Base-by-base conservation (phyloP, 2,888 invertebrate species). In the Diarsia brunnea region DNA sequence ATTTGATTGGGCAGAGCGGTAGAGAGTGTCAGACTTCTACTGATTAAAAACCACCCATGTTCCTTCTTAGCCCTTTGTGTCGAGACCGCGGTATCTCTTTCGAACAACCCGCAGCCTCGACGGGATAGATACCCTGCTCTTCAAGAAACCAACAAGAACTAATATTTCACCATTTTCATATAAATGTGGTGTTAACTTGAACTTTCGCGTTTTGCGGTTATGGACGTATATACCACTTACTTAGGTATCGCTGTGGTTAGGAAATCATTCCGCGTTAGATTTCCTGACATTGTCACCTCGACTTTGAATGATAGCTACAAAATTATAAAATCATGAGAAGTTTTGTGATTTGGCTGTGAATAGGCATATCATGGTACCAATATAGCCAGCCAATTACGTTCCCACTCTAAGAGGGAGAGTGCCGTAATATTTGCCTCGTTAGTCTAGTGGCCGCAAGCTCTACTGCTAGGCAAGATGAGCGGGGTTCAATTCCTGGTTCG, bases 201-300 rank as follows among this genome's bases (percentile, higher is more conserved):
- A 91, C 91, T 91, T 91, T 91, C 91, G 73, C 86, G 87, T 76
- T 31, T 68, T 82, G 89, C 86, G 89, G 91, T 88, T 47, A 82
- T 14, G 16, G 19, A 11, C 60, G 60, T 11, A n/a, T n/a, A n/a
- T n/a, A 60, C 31, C 31, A 31, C 24, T 24, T 55, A 55, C 24
- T 3, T 43, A 51, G 21, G 1, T 11, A 14, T 55, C 73, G 68
- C 77, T 77, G 79, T 55, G 83, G 83, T 83, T 77, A 69, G 82
- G 78, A 87, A 80, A 81, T 83, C 64, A 55, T 81, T 73, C 47
- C 51, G 63, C 51, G 61, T 81, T 45, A 66, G 73, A 72, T 89
- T 89, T 87, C 86, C 88, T 89, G 77, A 49, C 51, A 51, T 69
- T 71, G 58, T 72, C 77, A 31, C 58, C 69, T 78, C 45, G 69